phyloP scores from a whole-genome alignment of 2,797 vertebrate species.

The Liasis olivaceus region DNA sequence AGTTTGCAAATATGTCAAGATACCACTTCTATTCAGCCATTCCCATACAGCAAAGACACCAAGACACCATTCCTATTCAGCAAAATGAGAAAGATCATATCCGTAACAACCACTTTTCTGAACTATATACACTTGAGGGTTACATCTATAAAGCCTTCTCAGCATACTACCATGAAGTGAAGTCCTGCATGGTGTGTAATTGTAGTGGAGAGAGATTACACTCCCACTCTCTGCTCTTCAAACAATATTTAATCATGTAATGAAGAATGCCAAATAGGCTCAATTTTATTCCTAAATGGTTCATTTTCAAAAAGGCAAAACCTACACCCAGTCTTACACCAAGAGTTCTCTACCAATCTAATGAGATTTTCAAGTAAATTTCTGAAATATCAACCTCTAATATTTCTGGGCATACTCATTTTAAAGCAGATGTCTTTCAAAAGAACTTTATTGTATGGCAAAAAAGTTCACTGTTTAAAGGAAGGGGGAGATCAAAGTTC shows the following conservation, averaged over 20 bases:
- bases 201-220: neutral
- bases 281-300: neutral
- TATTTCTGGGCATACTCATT: neutral
- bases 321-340: neutral
- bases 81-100: neutral
- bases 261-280: neutral
- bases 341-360: neutral
- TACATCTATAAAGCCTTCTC: neutral
- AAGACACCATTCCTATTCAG: neutral
- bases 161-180: neutral
- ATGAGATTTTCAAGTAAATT: neutral
- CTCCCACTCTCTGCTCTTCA: neutral
- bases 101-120: neutral
- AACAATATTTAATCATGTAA: neutral
- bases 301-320: neutral
- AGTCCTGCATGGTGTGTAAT: neutral
- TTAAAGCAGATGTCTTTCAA: neutral
- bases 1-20: neutral
- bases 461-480: neutral
- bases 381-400: neutral
- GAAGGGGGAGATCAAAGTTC: neutral
- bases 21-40: neutral
- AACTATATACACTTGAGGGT: neutral
- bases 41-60: neutral
- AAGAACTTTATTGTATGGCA: neutral